Base-by-base conservation (phyloP, 2,888 invertebrate genomes). In the Pecten maximus region DNA sequence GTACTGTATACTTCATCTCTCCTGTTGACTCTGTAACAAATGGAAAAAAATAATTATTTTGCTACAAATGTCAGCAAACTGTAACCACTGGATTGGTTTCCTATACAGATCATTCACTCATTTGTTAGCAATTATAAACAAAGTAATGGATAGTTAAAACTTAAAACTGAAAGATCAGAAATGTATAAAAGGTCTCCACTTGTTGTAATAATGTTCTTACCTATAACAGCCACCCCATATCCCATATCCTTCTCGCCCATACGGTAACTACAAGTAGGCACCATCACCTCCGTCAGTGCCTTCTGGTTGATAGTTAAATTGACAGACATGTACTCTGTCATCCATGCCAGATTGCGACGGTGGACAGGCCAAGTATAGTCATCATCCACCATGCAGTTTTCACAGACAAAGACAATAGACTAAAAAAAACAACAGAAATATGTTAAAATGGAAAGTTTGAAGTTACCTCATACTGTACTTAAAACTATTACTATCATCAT, bases 231-330 rank as follows among this genome's bases (percentile, higher is more conserved):
- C 93, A 98, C 98, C 54, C 99, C 99, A 97, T 98, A 99, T 1
- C 99, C 99, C 97, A 99, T 98, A 93, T 98, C 97, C 3, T 97
- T 96, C 39, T 98, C 98, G 0, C 99, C 99, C 99, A 99, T 99
- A 95, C 99, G 97, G 96, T 99, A 99, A 0, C 99, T 99, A 96
- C 98, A 99, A 0, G 99, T 99, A 2, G 99, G 99, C 93, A 99
- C 98, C 96, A 98, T 98, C 88, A 99, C 97, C 97, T 99, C 99
- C 94, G 98, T 97, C 92, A 98, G 96, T 35, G 93, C 90, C 89
- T 90, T 93, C 87, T 40, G 88, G 74, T 89, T 95, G 15, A 74
- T 92, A 16, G 92, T 93, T 12, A 95, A 88, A 91, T 95, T 94
- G 12, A 95, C 90, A 2, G 93, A 92, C 12, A 95, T 91, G 89